Evolutionary conservation across 2,113 vertebrate genomes (phyloP).

Genomic region (Emydura subglobosa): DNA sequence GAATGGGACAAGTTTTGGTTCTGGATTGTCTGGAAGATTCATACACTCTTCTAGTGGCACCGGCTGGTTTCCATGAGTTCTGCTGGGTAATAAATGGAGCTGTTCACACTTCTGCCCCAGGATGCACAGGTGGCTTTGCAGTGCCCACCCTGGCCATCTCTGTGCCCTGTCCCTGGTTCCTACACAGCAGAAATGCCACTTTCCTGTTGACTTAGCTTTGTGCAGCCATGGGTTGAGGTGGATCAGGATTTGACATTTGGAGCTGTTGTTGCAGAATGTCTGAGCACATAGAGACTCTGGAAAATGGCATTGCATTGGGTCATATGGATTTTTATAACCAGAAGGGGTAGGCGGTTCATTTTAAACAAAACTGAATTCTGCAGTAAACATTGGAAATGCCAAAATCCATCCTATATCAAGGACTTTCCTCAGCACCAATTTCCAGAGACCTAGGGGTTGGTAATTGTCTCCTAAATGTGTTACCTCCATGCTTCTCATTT

Average conservation of each 20-base stretch:
- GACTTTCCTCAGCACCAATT: background rate
- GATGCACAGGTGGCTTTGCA: background rate
- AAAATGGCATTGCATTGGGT: background rate
- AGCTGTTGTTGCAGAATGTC: background rate
- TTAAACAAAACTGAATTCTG: background rate
- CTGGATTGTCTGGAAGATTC: background rate
- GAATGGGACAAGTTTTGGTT: background rate
- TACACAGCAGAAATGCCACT: background rate
- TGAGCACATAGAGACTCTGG: background rate
- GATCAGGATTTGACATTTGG: background rate
- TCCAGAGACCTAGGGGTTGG: background rate
- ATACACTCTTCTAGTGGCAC: background rate
- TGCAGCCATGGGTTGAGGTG: background rate
- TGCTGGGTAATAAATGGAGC: background rate
- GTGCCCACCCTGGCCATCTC: fast-evolving
- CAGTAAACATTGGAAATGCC: background rate
- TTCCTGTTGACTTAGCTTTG: background rate
- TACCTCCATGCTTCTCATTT: background rate
- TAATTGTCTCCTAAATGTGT: background rate
- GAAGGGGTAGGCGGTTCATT: background rate
- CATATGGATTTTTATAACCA: fast-evolving
- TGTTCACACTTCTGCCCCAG: background rate
- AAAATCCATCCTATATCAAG: background rate
- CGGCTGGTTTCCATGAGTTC: background rate
- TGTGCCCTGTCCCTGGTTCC: background rate